Conservation (phyloP, 1,140 invertebrate genomes). For the Drosophila watanabei region DNA sequence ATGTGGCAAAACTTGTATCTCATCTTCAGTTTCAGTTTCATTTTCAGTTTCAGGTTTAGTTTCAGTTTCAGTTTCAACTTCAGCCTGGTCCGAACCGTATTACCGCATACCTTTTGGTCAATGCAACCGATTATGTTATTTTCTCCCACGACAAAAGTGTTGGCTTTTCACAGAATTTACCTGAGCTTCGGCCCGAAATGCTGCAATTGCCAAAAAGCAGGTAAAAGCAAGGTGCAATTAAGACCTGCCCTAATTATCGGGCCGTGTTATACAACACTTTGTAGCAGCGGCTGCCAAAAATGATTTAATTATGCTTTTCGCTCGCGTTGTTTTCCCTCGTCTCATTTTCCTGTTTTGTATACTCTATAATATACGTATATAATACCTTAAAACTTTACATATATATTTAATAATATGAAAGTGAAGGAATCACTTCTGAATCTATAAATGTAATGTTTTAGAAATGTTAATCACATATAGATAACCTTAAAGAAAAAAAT, state of each 20-base stretch:
- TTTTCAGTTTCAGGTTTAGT: not conserved
- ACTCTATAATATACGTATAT: not conserved
- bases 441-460: too few relatives aligned
- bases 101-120: not conserved
- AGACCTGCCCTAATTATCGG: conserved; percentile 13
- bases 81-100: not conserved
- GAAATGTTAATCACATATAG: too few relatives aligned
- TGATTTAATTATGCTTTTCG: conserved; percentile 9
- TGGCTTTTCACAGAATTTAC: conserved; percentile 14
- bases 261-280: conserved; percentile 8
- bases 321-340: not conserved
- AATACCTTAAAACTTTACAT: not conserved
- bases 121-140: not conserved
- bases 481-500: too few relatives aligned
- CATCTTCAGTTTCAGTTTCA: not conserved
- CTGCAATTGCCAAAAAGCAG: conserved; percentile 8
- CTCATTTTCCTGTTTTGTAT: not conserved
- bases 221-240: conserved; percentile 8
- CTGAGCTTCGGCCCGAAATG: conserved; percentile 1
- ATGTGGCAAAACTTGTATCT: not conserved
- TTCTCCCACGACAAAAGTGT: conserved; percentile 10
- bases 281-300: conserved; percentile 11
- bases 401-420: too few relatives aligned
- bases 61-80: not conserved
- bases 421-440: not conserved